Conservation (phyloP, 64 coral and sea anemone genomes). For the Acropora yongei region DNA sequence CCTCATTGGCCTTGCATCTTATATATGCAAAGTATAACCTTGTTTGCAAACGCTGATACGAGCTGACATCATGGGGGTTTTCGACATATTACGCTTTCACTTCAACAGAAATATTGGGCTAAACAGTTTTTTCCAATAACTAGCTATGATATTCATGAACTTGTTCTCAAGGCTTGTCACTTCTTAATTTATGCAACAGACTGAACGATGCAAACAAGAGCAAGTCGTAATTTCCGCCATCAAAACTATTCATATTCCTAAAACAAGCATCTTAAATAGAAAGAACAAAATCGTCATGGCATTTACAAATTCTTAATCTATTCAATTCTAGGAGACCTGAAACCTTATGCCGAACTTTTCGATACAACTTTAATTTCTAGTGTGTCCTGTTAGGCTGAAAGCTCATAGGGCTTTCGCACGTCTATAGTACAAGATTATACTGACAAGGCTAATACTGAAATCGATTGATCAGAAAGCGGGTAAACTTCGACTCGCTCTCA, state of each 20-base stretch:
- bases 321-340: too few species aligned
- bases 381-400: too few species aligned
- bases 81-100: not conserved
- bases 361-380: too few species aligned
- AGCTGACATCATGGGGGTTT: not conserved
- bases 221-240: slow-evolving; percentile 2
- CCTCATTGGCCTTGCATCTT: not conserved
- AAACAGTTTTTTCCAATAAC: not conserved
- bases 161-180: not conserved
- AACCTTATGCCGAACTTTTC: not conserved
- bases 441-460: too few species aligned
- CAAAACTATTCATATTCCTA: not conserved
- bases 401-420: too few species aligned
- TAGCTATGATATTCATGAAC: slow-evolving; percentile 5
- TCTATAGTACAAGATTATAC: too few species aligned
- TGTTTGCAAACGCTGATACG: too few species aligned
- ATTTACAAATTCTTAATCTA: too few species aligned
- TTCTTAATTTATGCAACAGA: not conserved
- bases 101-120: not conserved
- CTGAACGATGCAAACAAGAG: not conserved
- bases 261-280: not conserved
- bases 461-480: too few species aligned
- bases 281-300: too few species aligned
- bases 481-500: not conserved
- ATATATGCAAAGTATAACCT: not conserved